Conservation (phyloP, 2,888 invertebrate genomes). For the Hydrotaea cyrtoneurina region DNA sequence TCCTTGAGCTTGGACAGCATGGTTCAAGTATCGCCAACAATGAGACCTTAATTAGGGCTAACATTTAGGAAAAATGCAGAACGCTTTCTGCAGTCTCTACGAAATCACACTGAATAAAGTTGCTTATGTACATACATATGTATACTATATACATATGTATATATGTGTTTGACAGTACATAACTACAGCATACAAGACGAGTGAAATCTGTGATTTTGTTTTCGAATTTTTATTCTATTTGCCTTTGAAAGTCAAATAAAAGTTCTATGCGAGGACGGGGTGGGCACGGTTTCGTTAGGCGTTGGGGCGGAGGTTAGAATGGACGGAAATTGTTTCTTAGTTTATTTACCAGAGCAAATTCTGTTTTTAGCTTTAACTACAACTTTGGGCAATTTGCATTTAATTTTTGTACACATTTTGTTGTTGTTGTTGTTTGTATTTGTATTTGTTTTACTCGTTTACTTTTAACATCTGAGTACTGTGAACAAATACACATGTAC, state of each 20-base stretch:
- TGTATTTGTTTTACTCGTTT: slow-evolving; percentile 8
- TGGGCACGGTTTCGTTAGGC: background rate
- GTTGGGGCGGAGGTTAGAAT: background rate
- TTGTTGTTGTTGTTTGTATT: background rate
- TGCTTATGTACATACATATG: background rate
- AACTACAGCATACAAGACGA: slow-evolving; percentile 27
- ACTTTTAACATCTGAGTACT: background rate
- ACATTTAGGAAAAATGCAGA: slow-evolving; percentile 46
- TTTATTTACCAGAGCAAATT: slow-evolving; percentile 5
- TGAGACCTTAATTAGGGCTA: slow-evolving; percentile 58
- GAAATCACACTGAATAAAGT: background rate
- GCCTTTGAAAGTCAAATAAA: slow-evolving; percentile 12
- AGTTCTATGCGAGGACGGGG: background rate
- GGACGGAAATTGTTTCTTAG: slow-evolving; percentile 6
- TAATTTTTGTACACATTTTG: slow-evolving; percentile 2
- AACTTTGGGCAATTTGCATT: slow-evolving; percentile 22
- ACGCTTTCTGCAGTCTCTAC: background rate
- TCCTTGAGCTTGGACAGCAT: background rate
- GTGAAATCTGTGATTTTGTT: slow-evolving; percentile 16
- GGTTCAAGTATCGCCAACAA: background rate
- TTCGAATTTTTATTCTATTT: slow-evolving; percentile 12
- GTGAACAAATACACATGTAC: too few relatives aligned
- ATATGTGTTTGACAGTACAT: background rate
- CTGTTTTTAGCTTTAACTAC: slow-evolving; percentile 25
- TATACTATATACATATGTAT: background rate